Percentiles rank a stretch among this genome's conserved stretches.
These are phyloP conservation scores for Hofmannophila pseudospretella DNA, from an alignment of 2,888 invertebrate genomes.

Conservation along the genomic window DNA sequence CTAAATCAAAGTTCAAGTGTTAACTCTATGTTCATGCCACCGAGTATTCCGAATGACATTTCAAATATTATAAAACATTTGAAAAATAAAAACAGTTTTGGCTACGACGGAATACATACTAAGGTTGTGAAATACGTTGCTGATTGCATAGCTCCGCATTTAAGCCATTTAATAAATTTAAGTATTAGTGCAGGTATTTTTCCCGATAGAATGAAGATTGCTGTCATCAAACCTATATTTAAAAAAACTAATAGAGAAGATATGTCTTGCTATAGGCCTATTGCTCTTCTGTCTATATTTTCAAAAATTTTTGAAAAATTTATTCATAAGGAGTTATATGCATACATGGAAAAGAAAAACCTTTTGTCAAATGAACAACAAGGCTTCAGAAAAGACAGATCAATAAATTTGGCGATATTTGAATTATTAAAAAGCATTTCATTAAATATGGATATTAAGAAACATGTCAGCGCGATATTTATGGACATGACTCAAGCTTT, in stretches of 20 bases:
- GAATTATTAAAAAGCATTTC: conserved; percentile 1
- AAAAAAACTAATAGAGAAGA: conserved; percentile 10
- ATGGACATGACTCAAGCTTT: background rate
- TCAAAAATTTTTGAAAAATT: conserved; percentile 9
- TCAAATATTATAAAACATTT: conserved; percentile 1
- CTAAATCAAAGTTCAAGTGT: background rate
- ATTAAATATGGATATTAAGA: conserved; percentile 4
- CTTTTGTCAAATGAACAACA: conserved; percentile 5
- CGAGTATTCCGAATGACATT: conserved; percentile 1
- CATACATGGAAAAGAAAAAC: conserved; percentile 4
- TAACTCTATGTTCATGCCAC: conserved; percentile 8
- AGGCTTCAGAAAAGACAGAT: conserved; percentile 5
- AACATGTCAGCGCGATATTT: conserved; percentile 11
- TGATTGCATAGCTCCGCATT: background rate
- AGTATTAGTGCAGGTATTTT: conserved; percentile 5
- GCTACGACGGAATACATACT: conserved; percentile 3
- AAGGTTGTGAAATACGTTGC: conserved; percentile 5
- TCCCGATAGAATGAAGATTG: conserved; percentile 8
- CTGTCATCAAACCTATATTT: conserved; percentile 9
- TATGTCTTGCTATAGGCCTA: conserved; percentile 7
- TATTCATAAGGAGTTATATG: conserved; percentile 5
- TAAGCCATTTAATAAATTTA: conserved; percentile 7
- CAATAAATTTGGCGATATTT: conserved; percentile 6
- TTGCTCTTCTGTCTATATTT: conserved; percentile 7
- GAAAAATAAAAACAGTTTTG: conserved; percentile 3